These are phyloP conservation scores for Pherbina coryleti DNA, from an alignment of 2,888 invertebrate genomes.

Conservation along the genomic window DNA sequence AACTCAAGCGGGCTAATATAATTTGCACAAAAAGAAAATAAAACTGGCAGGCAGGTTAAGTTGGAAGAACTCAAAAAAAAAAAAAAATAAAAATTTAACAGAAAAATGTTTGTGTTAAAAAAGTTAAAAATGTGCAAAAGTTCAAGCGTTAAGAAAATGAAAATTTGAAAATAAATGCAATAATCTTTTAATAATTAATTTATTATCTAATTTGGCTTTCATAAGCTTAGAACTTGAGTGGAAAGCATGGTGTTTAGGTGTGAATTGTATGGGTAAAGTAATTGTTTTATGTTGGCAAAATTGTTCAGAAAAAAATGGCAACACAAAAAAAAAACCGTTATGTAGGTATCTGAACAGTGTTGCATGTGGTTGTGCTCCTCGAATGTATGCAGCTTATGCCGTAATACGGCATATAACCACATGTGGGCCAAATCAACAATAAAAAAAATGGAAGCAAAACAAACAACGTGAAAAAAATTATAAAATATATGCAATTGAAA, in stretches of 20 bases:
- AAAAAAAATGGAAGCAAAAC: neutral
- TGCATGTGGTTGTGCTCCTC: too few species aligned
- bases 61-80: neutral
- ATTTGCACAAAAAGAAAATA: neutral
- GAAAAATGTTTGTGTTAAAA: neutral
- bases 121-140: neutral
- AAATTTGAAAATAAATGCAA: too few species aligned
- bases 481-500: neutral
- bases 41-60: neutral
- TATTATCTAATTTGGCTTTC: neutral
- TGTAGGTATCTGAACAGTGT: too few species aligned
- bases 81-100: neutral
- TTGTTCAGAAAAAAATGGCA: too few species aligned
- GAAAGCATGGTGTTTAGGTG: too few species aligned
- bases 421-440: neutral
- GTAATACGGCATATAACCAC: too few species aligned
- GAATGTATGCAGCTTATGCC: too few species aligned
- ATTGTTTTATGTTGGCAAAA: too few species aligned
- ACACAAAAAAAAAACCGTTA: too few species aligned
- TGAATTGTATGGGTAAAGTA: too few species aligned
- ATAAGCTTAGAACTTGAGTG: neutral
- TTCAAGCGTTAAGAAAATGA: too few species aligned
- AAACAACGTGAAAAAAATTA: neutral
- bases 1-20: neutral
- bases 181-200: slow-evolving; percentile 8